A percentile compares a stretch with the other conserved stretches of the same genome.
phyloP scores from a whole-genome alignment of 2,888 invertebrate species.

The Linyphia triangularis region DNA sequence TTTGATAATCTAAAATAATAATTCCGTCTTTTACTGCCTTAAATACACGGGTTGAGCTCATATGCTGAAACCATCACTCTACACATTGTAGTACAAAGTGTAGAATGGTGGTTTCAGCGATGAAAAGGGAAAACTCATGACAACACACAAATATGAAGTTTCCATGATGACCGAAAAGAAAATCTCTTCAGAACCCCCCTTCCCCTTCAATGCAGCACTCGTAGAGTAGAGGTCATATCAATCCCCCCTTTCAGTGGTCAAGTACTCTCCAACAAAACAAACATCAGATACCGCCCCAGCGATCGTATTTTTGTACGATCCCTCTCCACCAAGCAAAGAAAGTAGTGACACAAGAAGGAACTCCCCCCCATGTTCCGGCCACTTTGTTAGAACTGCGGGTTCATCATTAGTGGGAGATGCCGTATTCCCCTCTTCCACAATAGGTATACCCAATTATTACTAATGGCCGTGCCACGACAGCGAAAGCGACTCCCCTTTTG shows the following conservation, averaged over 20 bases:
- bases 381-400: constrained; percentile 70
- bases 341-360: neutral
- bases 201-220: too few species aligned
- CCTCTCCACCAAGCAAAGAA: neutral
- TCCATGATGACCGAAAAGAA: too few species aligned
- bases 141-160: too few species aligned
- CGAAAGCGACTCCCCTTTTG: constrained; percentile 43
- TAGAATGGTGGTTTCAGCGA: too few species aligned
- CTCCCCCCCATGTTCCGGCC: constrained; percentile 56
- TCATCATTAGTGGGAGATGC: constrained; percentile 58
- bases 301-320: constrained; percentile 12
- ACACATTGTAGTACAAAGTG: too few species aligned
- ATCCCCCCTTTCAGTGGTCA: neutral
- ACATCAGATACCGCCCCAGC: neutral
- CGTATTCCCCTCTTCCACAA: constrained; percentile 16
- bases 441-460: constrained; percentile 63
- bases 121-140: too few species aligned
- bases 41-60: too few species aligned
- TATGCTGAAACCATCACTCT: too few species aligned
- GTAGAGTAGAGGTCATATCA: neutral
- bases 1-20: too few species aligned
- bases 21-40: too few species aligned
- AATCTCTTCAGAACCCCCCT: too few species aligned
- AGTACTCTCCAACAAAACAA: neutral
- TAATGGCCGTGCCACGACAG: constrained; percentile 62